phyloP scores from a whole-genome alignment of 2,113 vertebrate genomes.

The Setophaga coronata region DNA sequence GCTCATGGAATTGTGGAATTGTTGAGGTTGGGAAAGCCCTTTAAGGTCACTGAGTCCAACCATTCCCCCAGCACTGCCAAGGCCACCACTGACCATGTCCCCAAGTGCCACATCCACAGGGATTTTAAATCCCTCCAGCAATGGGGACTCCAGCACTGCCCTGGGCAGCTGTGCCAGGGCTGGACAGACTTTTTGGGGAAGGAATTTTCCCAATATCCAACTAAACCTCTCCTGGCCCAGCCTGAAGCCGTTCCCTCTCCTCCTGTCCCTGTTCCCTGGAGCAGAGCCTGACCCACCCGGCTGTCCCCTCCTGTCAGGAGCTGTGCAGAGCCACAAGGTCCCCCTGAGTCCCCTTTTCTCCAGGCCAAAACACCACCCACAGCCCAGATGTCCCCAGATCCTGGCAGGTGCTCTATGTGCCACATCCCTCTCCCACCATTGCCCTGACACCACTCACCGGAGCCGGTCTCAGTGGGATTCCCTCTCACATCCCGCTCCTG shows the following conservation, averaged over 20 bases:
- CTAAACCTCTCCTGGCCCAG: fast-evolving
- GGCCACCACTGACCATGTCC: background rate
- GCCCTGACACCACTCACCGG: background rate
- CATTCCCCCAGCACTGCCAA: background rate
- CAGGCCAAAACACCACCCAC: background rate
- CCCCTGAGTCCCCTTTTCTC: background rate
- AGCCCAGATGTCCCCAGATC: background rate
- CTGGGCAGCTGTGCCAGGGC: background rate
- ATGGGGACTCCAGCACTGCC: no score
- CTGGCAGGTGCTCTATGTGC: fast-evolving
- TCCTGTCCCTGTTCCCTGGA: background rate
- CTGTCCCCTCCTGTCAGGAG: background rate
- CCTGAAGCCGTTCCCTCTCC: fast-evolving
- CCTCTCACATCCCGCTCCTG: background rate
- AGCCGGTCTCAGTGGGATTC: background rate
- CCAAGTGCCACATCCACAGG: background rate
- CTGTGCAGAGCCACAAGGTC: background rate
- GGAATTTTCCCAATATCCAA: background rate
- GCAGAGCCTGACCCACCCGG: fast-evolving
- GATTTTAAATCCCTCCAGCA: background rate
- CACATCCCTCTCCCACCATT: fast-evolving
- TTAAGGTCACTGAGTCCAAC: fast-evolving
- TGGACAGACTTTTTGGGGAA: background rate
- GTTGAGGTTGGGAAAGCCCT: background rate
- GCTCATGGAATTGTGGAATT: background rate